Base-by-base conservation (phyloP, 1,140 invertebrate species). In the Nephila pilipes region DNA sequence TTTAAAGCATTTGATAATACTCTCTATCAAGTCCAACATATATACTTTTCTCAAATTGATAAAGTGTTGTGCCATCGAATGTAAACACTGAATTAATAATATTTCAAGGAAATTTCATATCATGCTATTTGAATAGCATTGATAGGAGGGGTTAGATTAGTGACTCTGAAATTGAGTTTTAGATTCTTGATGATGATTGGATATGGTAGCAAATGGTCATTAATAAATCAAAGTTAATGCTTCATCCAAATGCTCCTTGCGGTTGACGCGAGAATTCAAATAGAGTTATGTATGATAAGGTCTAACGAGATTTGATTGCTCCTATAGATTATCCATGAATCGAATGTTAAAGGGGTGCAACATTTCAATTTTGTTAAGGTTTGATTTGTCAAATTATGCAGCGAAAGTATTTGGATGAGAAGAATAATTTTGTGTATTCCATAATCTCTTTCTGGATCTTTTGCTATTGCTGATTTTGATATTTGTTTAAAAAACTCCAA, bases 121-220 rank as follows among this genome's bases (percentile, higher is more conserved):
- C 38, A 87, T 63, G 25, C 38, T 1, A 60, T 85, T 36, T 85
- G 29, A 6, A 10, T 18, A 18, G 46, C 63, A 75, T 88, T 88
- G 60, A 85, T 58, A 29, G 57, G 46, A 22, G n/a, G 57, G 58
- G 18, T 32, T 57, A 20, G n/a, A 85, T 58, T 60, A 32, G 36
- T 54, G 63, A 75, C 60, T 65, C 22, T 54, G 63, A 88, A 88
- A 88, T 88, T 88, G 63, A 88, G 87, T 88, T 88, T 88, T 88
- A 88, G 87, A 88, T 88, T 75, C 87, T 88, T 55, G 63, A 88
- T 88, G 87, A 36, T 55, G 87, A 88, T 88, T 69, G n/a, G 87
- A 0, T 25, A 75, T 60, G 25, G 80, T 54, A 46, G 38, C 38
- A 55, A 81, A 81, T 55, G 80, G 85, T 16, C 46, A 54, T 36